Evolutionary conservation across 2,113 vertebrate species (phyloP).

Genomic region (Colossoma macropomum): DNA sequence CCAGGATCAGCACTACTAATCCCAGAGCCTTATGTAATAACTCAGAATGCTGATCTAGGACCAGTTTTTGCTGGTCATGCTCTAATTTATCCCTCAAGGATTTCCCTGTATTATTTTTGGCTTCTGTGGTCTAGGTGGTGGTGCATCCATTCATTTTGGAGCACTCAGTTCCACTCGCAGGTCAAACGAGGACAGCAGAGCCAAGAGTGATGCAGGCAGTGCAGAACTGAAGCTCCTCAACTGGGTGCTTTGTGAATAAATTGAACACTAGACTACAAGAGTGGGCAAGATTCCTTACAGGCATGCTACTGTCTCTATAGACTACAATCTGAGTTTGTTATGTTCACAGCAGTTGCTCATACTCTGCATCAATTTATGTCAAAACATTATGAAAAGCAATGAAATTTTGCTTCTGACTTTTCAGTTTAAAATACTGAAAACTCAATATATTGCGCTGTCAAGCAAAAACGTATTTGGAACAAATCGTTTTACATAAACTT

Average conservation of each 20-base stretch:
- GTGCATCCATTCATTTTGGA: not conserved
- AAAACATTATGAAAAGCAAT: no score
- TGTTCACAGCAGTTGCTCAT: no score
- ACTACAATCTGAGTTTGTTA: no score
- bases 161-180: not conserved
- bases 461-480: no score
- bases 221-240: not conserved
- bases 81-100: conserved; percentile 26
- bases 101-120: conserved; percentile 10
- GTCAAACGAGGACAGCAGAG: conserved; percentile 5
- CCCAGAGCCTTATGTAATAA: conserved; percentile 4
- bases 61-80: conserved; percentile 19
- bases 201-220: not conserved
- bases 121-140: conserved; percentile 8
- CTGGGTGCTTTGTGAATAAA: not conserved
- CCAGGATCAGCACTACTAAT: conserved; percentile 10
- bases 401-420: no score
- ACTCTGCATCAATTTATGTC: no score
- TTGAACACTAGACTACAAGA: not conserved
- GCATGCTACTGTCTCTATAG: no score
- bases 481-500: no score
- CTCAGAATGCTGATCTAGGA: not conserved
- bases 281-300: no score
- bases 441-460: no score
- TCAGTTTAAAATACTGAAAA: no score